phyloP scores from a whole-genome alignment of 2,888 invertebrate species.

The Luperina nickerlii region DNA sequence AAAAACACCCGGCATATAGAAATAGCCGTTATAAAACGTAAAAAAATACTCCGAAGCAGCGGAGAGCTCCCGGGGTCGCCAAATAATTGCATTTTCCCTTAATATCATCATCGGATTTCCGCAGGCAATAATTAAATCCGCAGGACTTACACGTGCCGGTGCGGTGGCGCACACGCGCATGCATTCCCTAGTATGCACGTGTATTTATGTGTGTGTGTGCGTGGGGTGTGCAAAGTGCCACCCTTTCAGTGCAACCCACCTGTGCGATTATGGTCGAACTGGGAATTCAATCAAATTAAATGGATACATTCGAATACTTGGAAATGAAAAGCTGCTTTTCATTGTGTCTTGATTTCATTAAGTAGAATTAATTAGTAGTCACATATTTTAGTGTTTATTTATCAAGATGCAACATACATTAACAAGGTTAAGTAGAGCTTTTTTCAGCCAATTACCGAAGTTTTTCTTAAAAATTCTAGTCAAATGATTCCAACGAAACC shows the following conservation, averaged over 20 bases:
- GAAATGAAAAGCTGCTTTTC: neutral
- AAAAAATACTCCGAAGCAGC: neutral
- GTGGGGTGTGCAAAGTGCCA: slow-evolving; percentile 57
- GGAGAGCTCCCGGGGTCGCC: slow-evolving; percentile 24
- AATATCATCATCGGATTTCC: slow-evolving; percentile 56
- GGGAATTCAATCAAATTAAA: slow-evolving; percentile 46
- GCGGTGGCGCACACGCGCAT: slow-evolving; percentile 47
- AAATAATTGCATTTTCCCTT: slow-evolving; percentile 53
- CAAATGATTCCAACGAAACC: slow-evolving; percentile 6
- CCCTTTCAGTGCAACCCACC: slow-evolving; percentile 60
- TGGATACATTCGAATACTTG: slow-evolving; percentile 1
- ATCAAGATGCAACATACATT: neutral
- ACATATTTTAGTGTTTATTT: neutral
- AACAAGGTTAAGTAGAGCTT: too few species aligned
- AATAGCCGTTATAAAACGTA: neutral
- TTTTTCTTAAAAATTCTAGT: neutral
- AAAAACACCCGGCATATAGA: neutral
- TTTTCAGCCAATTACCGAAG: neutral
- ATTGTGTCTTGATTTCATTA: slow-evolving; percentile 10
- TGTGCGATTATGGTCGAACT: slow-evolving; percentile 20
- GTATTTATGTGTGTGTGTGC: slow-evolving; percentile 18
- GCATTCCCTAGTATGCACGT: slow-evolving; percentile 31
- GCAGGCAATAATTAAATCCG: slow-evolving; percentile 67
- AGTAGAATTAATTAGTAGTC: neutral
- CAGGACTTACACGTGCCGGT: slow-evolving; percentile 69